A percentile compares a stretch with the other conserved stretches of the same genome.
These are phyloP conservation scores for Silurus lanzhouensis DNA, from an alignment of 2,797 vertebrate genomes.

Conservation along the genomic window DNA sequence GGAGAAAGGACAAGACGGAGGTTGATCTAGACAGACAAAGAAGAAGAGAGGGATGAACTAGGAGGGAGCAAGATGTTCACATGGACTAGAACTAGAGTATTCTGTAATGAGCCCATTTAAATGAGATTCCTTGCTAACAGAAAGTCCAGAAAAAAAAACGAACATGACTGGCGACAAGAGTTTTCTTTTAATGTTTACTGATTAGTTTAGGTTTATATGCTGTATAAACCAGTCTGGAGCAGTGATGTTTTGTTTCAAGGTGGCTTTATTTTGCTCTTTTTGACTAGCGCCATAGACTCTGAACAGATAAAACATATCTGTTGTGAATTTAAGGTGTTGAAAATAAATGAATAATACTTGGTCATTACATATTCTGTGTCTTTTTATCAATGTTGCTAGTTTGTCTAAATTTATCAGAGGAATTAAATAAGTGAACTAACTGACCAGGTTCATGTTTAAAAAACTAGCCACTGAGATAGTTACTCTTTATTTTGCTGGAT, in stretches of 20 bases:
- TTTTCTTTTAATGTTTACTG: background rate
- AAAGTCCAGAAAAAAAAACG: no score
- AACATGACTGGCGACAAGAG: background rate
- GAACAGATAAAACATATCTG: background rate
- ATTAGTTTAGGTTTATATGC: background rate
- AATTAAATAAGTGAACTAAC: no score
- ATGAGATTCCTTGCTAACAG: background rate
- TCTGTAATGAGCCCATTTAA: background rate
- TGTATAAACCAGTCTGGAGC: background rate
- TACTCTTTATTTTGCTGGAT: background rate
- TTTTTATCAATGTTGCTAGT: no score
- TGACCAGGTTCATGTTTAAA: background rate
- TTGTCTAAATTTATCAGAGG: no score
- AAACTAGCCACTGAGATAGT: background rate
- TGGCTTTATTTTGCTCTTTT: background rate
- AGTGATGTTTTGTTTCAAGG: background rate
- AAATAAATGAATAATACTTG: background rate
- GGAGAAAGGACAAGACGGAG: conserved; percentile 24
- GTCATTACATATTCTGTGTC: background rate
- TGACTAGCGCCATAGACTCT: background rate
- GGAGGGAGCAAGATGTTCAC: conserved; percentile 46
- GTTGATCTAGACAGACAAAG: conserved; percentile 35
- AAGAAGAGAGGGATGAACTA: conserved; percentile 21
- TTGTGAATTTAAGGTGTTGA: background rate
- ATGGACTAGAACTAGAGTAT: conserved; percentile 51